Evolutionary conservation across 2,113 vertebrate genomes (phyloP), one percentile per base, ranked within the genome.

Genomic region (Hylia prasina): DNA sequence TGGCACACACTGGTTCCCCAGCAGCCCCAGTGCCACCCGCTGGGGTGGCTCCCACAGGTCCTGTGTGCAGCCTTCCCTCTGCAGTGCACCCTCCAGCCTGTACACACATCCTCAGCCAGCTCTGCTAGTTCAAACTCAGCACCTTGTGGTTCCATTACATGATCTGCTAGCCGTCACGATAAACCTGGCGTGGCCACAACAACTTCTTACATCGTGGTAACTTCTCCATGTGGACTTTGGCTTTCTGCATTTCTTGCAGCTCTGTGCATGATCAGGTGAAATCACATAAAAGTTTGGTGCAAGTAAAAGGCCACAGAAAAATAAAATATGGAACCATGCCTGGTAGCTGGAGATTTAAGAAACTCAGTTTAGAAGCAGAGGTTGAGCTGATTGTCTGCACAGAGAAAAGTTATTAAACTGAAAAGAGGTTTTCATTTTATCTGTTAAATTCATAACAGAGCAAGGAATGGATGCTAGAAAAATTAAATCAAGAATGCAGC

Each of bases 391-490:
- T 79, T 88, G 53, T 89, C 77, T 91, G 30, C 33, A 39, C 37
- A 89, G 70, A 60, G 77, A 82, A 71, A 79, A 94, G 65, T 76
- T 94, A 87, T 53, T 94, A 87, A 71, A 87, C 42, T 40, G 89
- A 64, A 72, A 76, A 93, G n/a, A 75, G 48, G 45, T 91, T 94
- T 91, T 93, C 4, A 27, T 95, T 89, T 93, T 96, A 72, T 91
- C 69, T 65, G 25, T 80, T 75, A 72, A 89, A 93, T 84, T 89
- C 51, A 33, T 91, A 82, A 68, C 65, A 33, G 48, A 79, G 45
- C 15, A 56, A 80, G 48, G 54, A 97, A 51, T 51, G 45, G 54
- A 57, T 92, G 48, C 63, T 83, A 85, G 45, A 83, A 94, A 83
- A 96, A 80, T 81, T 87, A 71, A 90, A 86, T 72, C 54, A 91